Percentiles rank a stretch among this genome's conserved stretches.
Evolutionary conservation across 2,888 invertebrate species (phyloP).

Genomic region (Sacculina carcini): DNA sequence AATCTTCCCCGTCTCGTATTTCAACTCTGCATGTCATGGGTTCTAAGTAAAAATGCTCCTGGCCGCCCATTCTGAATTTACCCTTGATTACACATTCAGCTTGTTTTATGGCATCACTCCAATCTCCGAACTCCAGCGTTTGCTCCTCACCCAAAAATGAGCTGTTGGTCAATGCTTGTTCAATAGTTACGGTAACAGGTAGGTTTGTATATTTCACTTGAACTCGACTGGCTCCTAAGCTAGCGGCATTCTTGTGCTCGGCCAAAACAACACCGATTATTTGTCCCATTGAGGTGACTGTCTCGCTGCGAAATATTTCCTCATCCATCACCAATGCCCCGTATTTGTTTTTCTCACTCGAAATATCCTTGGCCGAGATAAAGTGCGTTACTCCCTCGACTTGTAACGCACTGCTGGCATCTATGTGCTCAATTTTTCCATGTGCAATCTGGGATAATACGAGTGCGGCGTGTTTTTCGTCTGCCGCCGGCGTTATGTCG

Average conservation of each 20-base stretch:
- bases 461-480: conserved; percentile 51
- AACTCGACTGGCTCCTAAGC: conserved; percentile 53
- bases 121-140: conserved; percentile 33
- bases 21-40: conserved; percentile 29
- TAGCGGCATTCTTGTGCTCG: conserved; percentile 45
- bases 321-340: no score
- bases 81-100: conserved; percentile 52
- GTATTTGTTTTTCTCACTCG: conserved; percentile 17
- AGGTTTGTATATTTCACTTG: conserved; percentile 55
- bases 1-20: conserved; percentile 48
- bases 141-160: conserved; percentile 21
- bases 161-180: no score
- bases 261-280: conserved; percentile 55
- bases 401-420: conserved; percentile 30
- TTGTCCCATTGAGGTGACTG: conserved; percentile 40
- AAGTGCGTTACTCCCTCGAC: conserved; percentile 22
- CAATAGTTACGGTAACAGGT: conserved; percentile 58
- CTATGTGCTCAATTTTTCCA: conserved; percentile 47
- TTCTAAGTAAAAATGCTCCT: conserved; percentile 92
- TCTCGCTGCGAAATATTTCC: conserved; percentile 15
- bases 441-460: conserved; percentile 56
- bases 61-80: conserved; percentile 52
- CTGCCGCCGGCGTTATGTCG: conserved; percentile 47
- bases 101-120: conserved; percentile 34
- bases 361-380: conserved; percentile 21